Conservation (phyloP, 37 sponge, comb jelly and placozoan genomes). For the Crambe crambe region DNA sequence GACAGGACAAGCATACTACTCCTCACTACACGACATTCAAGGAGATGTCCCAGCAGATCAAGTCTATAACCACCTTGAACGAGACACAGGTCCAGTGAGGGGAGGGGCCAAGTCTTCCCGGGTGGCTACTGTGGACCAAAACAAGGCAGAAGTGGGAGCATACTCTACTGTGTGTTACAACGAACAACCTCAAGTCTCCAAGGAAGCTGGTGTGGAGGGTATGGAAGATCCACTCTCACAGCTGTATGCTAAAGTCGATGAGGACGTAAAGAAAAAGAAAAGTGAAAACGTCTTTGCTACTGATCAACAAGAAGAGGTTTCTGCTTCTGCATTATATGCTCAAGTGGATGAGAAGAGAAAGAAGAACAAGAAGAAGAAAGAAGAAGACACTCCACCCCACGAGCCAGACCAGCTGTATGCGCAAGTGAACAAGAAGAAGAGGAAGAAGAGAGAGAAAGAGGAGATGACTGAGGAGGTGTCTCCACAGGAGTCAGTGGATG, state of each 20-base stretch:
- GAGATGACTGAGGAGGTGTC: neutral
- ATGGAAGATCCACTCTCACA: neutral
- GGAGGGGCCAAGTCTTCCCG: neutral
- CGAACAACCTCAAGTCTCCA: neutral
- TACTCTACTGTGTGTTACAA: neutral
- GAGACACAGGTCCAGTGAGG: neutral
- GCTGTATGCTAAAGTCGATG: neutral
- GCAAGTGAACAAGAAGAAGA: neutral
- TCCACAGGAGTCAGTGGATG: neutral
- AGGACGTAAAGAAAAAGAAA: neutral
- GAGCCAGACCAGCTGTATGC: neutral
- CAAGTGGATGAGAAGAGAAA: neutral
- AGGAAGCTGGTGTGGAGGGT: neutral
- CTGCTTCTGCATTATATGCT: neutral
- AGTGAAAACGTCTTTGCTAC: neutral
- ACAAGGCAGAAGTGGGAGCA: too few relatives aligned
- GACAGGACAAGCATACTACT: neutral
- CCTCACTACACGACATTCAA: neutral
- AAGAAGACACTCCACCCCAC: neutral
- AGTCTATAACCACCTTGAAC: neutral
- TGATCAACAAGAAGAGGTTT: neutral
- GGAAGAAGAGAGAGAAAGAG: neutral
- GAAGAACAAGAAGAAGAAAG: neutral
- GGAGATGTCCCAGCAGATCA: neutral
- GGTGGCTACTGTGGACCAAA: too few relatives aligned